These are phyloP conservation scores for Candidula unifasciata DNA, from an alignment of 2,888 invertebrate genomes.

Conservation along the genomic window DNA sequence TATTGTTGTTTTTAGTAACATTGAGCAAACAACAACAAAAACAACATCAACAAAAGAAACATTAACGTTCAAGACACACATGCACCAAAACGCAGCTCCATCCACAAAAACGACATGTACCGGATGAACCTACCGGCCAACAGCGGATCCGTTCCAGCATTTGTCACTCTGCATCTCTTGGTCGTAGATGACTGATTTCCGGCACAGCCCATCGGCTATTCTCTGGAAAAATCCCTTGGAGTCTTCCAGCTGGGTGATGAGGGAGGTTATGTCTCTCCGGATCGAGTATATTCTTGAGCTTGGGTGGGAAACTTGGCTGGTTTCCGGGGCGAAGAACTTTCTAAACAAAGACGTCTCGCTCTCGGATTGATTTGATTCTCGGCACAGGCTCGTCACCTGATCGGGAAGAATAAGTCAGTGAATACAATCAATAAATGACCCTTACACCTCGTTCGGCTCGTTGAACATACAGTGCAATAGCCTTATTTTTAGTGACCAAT, in stretches of 20 bases:
- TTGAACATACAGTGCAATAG: too few species aligned
- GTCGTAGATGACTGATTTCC: conserved; percentile 58
- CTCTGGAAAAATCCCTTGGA: conserved; percentile 63
- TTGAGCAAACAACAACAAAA: background rate
- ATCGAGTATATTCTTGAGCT: conserved; percentile 23
- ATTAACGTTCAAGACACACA: too few species aligned
- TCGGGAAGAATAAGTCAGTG: background rate
- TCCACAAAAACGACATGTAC: too few species aligned
- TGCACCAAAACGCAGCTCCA: too few species aligned
- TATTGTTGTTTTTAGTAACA: too few species aligned
- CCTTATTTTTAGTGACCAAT: too few species aligned
- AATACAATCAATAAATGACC: background rate
- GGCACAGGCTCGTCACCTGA: conserved; percentile 34
- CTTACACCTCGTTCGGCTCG: background rate
- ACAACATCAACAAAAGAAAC: too few species aligned
- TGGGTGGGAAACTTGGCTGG: conserved; percentile 27
- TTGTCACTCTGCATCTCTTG: conserved; percentile 74
- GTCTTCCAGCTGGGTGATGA: conserved; percentile 57
- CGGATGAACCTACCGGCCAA: conserved; percentile 56
- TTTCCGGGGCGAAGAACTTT: conserved; percentile 27
- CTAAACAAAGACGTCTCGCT: background rate
- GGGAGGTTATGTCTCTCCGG: conserved; percentile 52
- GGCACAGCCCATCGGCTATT: conserved; percentile 64
- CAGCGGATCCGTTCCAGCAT: conserved; percentile 66
- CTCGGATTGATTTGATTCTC: background rate